Base-by-base conservation (phyloP, 2,113 vertebrate genomes). In the Seriola aureovittata region DNA sequence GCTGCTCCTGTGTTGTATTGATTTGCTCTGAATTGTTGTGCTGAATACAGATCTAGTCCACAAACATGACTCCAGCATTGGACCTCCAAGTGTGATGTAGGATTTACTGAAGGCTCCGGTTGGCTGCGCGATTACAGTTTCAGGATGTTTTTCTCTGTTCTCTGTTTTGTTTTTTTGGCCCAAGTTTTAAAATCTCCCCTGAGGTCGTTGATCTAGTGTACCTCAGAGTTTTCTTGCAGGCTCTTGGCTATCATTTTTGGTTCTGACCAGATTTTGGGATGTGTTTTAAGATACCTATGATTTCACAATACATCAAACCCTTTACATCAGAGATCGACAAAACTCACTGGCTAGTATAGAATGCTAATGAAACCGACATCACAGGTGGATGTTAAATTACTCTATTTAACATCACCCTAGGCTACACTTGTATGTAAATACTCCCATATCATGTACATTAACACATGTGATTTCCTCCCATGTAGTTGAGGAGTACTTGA, bases 401-500 rank as follows among this genome's bases (percentile, higher is more conserved):
- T 58, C 4, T 36, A 10, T 19, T 57, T 29, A 3, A 34, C 7
- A 29, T 55, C 7, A 34, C 4, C 21, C 16, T 1, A 57, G 9
- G 4, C 3, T 13, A 29, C 44, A 60, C 1, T 25, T 58, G 11
- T 63, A 32, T 67, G 44, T 25, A 54, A 67, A 42, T 54, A 38
- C 8, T 10, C 10, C 17, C 6, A 2, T 64, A 40, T 66, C 7
- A 32, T n/a, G 1, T 21, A 11, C 4, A 57, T 17, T 73, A 60
- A 84, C 62, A 14, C 10, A 13, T 38, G 8, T 25, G 6, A 38
- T 80, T 74, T 4, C 21, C 36, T 78, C 34, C 12, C 21, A 0
- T 84, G 13, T 94, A 99, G 98, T 98, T 92, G 96, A 97, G 85
- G 95, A 95, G 90, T 99, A 97, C 86, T 93, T 99, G 93, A 96